These are phyloP conservation scores for Pedetes capensis DNA, from an alignment of 2,113 vertebrate species.

Conservation along the genomic window DNA sequence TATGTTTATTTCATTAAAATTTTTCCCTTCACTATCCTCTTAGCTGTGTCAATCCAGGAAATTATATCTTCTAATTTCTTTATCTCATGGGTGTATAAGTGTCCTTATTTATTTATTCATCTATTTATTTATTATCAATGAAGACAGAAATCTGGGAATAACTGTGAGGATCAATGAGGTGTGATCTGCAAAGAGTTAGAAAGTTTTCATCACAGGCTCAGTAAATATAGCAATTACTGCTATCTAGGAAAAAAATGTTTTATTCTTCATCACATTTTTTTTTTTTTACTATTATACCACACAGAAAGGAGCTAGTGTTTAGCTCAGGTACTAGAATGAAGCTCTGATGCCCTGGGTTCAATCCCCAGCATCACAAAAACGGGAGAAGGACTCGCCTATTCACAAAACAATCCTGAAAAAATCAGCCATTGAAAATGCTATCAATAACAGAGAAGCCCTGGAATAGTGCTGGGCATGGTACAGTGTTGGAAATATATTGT, in stretches of 20 bases:
- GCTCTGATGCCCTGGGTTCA: too few relatives aligned
- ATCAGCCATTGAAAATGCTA: too few relatives aligned
- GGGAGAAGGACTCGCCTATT: too few relatives aligned
- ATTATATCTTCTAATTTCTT: neutral
- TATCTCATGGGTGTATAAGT: neutral
- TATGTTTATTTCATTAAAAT: neutral
- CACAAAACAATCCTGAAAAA: too few relatives aligned
- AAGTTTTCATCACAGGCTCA: neutral
- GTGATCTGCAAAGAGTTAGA: neutral
- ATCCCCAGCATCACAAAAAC: too few relatives aligned
- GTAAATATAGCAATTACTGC: neutral
- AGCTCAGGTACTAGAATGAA: too few relatives aligned
- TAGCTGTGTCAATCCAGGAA: neutral
- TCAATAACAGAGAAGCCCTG: too few relatives aligned
- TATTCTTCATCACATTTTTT: neutral
- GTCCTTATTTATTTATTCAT: neutral
- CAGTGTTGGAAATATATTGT: too few relatives aligned
- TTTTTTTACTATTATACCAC: neutral
- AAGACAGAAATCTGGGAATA: neutral
- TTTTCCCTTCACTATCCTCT: neutral
- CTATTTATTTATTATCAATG: neutral
- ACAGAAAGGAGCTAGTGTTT: too few relatives aligned
- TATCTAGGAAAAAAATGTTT: neutral
- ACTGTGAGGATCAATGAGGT: neutral
- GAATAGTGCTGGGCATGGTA: too few relatives aligned